Conservation (phyloP, 1,140 invertebrate genomes). For the Drosophila paulistorum region DNA sequence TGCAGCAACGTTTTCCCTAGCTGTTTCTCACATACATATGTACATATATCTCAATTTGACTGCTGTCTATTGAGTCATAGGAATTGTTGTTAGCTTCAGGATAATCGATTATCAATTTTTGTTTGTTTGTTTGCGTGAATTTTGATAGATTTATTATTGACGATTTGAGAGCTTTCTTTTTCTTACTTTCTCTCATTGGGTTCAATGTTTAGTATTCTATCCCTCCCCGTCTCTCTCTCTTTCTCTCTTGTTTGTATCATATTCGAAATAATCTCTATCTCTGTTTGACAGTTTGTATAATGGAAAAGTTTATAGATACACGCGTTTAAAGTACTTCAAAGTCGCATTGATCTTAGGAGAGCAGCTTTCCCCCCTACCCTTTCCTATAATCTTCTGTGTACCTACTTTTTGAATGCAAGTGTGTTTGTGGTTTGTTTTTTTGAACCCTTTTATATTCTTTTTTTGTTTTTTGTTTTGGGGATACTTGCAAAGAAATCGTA, state of each 20-base stretch:
- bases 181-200: too few relatives aligned
- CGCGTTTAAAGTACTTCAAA: background rate
- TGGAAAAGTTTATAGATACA: too few relatives aligned
- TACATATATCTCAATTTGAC: background rate
- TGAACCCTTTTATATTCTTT: background rate
- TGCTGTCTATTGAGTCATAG: conserved; percentile 20
- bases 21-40: conserved; percentile 2
- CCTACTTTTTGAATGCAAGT: background rate
- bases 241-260: too few relatives aligned
- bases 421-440: background rate
- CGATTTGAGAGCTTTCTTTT: too few relatives aligned
- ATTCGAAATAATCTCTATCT: too few relatives aligned
- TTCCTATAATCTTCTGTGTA: background rate
- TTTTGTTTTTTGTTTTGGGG: background rate
- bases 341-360: background rate
- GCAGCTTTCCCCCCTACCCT: background rate
- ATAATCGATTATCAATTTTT: conserved; percentile 38
- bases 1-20: too few relatives aligned
- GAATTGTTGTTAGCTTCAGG: background rate
- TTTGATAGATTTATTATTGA: conserved; percentile 21
- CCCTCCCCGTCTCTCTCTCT: too few relatives aligned
- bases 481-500: conserved; percentile 46
- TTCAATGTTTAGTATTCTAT: too few relatives aligned
- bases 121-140: conserved; percentile 6
- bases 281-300: too few relatives aligned